Evolutionary conservation across 2,113 vertebrate genomes (phyloP), one percentile per base, ranked within the genome.

Genomic region (Hemicordylus capensis): DNA sequence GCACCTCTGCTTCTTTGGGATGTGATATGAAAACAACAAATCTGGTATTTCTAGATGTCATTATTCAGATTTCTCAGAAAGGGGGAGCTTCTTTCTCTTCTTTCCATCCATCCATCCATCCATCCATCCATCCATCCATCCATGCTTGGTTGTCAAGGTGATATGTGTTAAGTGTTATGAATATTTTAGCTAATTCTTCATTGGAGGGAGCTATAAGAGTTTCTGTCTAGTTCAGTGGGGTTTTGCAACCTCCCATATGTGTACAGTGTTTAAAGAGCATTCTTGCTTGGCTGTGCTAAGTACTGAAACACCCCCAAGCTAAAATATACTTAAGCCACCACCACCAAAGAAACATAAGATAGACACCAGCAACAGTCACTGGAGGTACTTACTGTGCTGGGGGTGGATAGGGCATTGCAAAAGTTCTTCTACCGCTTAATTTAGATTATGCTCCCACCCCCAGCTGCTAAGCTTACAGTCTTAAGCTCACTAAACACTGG

Each of bases 71-170:
- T 37, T 78, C n/a, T 59, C 75, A 70, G 37, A 26, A 78, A 77
- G 59, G 69, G 64, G 76, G 64, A 58, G 20, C 66, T n/a, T 28
- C 58, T 77, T 54, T 59, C 39, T 59, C 26, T 67, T 77, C n/a
- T n/a, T n/a, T n/a, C n/a, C n/a, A n/a, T n/a, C n/a, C n/a, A n/a
- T n/a, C n/a, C n/a, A n/a, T n/a, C n/a, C n/a, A n/a, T n/a, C n/a
- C n/a, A n/a, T n/a, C n/a, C n/a, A n/a, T n/a, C n/a, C n/a, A n/a
- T n/a, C n/a, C n/a, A n/a, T n/a, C n/a, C n/a, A n/a, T 56, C 42
- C 34, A 69, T 85, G 28, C 26, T 20, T 59, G 75, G 75, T 78
- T 85, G 64, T 85, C 83, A 77, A 69, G 51, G 63, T 69, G 66
- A 85, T 70, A 39, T 37, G 44, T 78, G 58, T 85, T 42, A 54